These are phyloP conservation scores for Pterocles orientalis DNA, from an alignment of 2,113 vertebrate species.

Conservation along the genomic window DNA sequence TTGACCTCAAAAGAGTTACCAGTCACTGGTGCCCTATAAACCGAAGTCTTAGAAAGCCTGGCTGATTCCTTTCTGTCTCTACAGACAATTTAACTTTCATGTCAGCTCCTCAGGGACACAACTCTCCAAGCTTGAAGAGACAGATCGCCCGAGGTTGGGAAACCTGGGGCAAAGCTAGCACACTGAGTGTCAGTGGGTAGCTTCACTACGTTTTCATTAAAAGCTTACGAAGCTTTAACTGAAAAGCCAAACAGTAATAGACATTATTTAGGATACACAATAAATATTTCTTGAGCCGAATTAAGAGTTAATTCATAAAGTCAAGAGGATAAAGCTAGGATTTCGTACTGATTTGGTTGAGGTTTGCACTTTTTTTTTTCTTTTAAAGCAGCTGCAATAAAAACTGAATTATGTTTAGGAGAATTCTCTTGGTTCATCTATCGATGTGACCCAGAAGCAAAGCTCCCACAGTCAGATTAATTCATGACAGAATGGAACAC, in stretches of 20 bases:
- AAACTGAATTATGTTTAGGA: conserved; percentile 20
- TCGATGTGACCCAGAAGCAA: conserved; percentile 56
- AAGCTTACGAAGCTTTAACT: not conserved
- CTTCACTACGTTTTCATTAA: not conserved
- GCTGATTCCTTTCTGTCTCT: not conserved
- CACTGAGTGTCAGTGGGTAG: not conserved
- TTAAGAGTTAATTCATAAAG: conserved; percentile 15
- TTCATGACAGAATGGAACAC: conserved; percentile 23
- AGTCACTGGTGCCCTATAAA: not conserved
- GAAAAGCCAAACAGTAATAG: not conserved
- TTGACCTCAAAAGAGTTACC: not conserved
- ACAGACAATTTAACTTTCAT: not conserved
- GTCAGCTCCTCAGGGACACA: not conserved
- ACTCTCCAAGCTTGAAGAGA: not conserved
- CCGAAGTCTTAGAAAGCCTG: not conserved
- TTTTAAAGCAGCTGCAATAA: not conserved
- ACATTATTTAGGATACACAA: not conserved
- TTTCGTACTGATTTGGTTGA: not conserved
- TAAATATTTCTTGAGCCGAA: conserved; percentile 29
- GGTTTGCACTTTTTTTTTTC: not conserved
- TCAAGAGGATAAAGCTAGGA: not conserved
- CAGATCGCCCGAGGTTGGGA: accelerated
- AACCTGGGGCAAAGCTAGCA: not conserved
- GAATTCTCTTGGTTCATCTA: not conserved
- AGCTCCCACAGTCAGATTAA: conserved; percentile 35